Conservation (phyloP, 2,113 vertebrate species). For the Pagrus major region DNA sequence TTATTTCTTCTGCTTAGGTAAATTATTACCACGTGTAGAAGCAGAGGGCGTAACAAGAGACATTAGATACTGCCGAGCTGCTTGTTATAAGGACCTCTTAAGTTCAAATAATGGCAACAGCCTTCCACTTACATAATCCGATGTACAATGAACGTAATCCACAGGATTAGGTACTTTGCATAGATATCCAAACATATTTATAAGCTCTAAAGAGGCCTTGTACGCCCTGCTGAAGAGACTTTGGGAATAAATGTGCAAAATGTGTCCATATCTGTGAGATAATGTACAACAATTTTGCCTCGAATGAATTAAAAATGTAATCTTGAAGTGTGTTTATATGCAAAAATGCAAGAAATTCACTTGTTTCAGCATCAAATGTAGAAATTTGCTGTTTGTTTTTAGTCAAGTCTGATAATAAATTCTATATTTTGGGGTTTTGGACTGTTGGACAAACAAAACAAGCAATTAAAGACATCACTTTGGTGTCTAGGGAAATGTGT, state of each 20-base stretch:
- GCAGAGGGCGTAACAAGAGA: neutral
- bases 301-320: neutral
- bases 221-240: neutral
- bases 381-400: neutral
- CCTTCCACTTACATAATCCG: slow-evolving; percentile 23
- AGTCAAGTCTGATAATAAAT: neutral
- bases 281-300: neutral
- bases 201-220: neutral
- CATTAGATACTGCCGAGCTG: neutral
- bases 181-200: neutral
- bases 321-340: neutral
- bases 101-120: slow-evolving; percentile 16
- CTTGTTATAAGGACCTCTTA: slow-evolving; percentile 3
- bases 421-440: neutral
- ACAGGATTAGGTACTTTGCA: slow-evolving; percentile 12
- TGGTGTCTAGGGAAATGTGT: neutral
- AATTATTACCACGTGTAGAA: slow-evolving; percentile 27
- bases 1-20: slow-evolving; percentile 41
- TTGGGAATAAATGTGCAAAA: neutral
- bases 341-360: neutral
- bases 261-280: neutral
- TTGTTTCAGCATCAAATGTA: neutral
- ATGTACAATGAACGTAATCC: slow-evolving; percentile 15
- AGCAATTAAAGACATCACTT: neutral
- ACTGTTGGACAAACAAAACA: neutral